Percentiles rank a stretch among this genome's conserved stretches.
Evolutionary conservation across 2,113 vertebrate species (phyloP).

Genomic region (Lethenteron camtschaticum): DNA sequence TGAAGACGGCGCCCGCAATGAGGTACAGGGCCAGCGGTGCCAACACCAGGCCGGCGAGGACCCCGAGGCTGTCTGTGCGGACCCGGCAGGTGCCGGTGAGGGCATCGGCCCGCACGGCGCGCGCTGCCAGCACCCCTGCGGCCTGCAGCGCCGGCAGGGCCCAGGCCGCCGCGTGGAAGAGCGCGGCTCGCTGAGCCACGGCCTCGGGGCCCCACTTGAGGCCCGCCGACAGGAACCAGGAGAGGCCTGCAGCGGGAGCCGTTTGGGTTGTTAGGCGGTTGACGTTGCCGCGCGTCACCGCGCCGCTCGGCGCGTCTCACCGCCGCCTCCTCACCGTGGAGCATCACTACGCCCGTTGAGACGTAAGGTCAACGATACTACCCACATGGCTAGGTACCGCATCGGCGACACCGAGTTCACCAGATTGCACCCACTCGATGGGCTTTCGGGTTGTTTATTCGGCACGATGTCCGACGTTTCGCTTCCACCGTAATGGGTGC

Average conservation of each 20-base stretch:
- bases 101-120: conserved; percentile 75
- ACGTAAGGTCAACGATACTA: too few species aligned
- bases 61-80: conserved; percentile 75
- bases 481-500: too few species aligned
- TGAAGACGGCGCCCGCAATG: conserved; percentile 82
- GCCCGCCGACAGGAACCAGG: conserved; percentile 89
- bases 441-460: too few species aligned
- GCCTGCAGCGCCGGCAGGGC: conserved; percentile 90
- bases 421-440: too few species aligned
- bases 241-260: conserved; percentile 19
- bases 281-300: too few species aligned
- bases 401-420: too few species aligned
- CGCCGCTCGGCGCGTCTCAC: too few species aligned
- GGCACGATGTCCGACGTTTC: too few species aligned
- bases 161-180: conserved; percentile 96
- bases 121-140: conserved; percentile 90
- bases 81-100: conserved; percentile 80
- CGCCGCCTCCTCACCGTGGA: too few species aligned
- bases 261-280: too few species aligned
- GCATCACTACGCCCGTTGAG: too few species aligned
- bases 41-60: conserved; percentile 76
- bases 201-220: conserved; percentile 97
- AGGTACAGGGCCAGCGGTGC: conserved; percentile 81
- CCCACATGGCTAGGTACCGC: too few species aligned
- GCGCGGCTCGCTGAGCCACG: conserved; percentile 97